phyloP scores from a whole-genome alignment of 2,888 invertebrate genomes.

The Oxytorus armatus region DNA sequence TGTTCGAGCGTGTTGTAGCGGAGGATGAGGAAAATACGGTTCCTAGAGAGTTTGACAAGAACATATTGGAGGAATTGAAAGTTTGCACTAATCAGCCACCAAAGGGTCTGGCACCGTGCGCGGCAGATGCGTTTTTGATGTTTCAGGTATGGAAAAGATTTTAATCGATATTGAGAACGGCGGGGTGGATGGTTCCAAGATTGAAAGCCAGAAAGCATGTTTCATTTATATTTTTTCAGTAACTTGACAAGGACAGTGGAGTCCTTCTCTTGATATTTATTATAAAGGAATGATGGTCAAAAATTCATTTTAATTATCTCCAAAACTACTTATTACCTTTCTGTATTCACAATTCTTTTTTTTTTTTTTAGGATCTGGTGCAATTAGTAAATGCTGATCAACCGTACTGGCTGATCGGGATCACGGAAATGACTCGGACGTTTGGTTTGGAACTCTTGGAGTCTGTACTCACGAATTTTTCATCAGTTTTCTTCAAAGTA shows the following conservation, averaged over 20 bases:
- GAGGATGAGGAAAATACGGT: conserved; percentile 88
- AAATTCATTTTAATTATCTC: background rate
- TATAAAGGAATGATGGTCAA: too few relatives aligned
- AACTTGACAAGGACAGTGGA: too few relatives aligned
- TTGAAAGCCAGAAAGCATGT: too few relatives aligned
- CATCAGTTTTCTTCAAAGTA: conserved; percentile 94
- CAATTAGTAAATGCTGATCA: conserved; percentile 98
- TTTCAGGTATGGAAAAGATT: conserved; percentile 90
- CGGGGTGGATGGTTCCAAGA: too few relatives aligned
- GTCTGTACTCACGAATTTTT: conserved; percentile 95
- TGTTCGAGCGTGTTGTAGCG: conserved; percentile 93
- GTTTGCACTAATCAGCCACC: conserved; percentile 91
- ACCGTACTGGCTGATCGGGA: conserved; percentile 97
- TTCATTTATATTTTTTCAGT: too few relatives aligned
- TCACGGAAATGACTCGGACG: conserved; percentile 98
- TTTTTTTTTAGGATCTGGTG: conserved; percentile 92
- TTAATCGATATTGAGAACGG: too few relatives aligned
- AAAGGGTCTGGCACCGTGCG: conserved; percentile 93
- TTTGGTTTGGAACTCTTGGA: conserved; percentile 98
- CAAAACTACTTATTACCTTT: background rate
- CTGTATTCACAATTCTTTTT: background rate
- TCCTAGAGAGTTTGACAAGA: conserved; percentile 82
- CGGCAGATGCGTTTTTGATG: conserved; percentile 97
- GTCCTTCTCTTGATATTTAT: too few relatives aligned
- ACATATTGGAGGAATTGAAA: conserved; percentile 92